Conservation (phyloP, 2,113 vertebrate species). For the Alces alces region DNA sequence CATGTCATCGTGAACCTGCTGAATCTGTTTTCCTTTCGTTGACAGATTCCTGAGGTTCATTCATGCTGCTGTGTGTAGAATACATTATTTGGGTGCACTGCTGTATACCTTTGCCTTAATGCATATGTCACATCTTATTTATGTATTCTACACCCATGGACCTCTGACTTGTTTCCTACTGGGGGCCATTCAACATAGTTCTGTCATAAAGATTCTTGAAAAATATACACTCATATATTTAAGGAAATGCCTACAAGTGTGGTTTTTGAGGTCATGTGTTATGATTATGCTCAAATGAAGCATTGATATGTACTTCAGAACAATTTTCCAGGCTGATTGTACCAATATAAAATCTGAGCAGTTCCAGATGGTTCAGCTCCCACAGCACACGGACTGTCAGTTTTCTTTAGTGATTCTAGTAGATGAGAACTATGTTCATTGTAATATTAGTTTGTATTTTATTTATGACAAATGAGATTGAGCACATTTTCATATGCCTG, state of each 20-base stretch:
- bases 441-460: not conserved
- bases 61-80: not conserved
- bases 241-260: not conserved
- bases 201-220: not conserved
- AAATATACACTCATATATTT: not conserved
- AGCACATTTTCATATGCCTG: not conserved
- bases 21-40: not conserved
- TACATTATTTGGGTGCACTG: not conserved
- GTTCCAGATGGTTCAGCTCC: not conserved
- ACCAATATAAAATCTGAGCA: not conserved
- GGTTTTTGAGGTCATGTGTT: not conserved
- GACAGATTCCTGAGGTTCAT: not conserved
- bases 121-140: not conserved
- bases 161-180: not conserved
- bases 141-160: not conserved
- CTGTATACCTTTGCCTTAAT: not conserved
- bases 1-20: not conserved
- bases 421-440: not conserved
- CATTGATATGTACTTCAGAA: not conserved
- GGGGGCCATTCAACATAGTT: not conserved
- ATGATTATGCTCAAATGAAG: not conserved
- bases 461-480: not conserved
- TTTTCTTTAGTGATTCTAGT: not conserved
- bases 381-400: not conserved
- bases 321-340: not conserved